These are phyloP conservation scores for Habropoda laboriosa DNA, from an alignment of 1,140 invertebrate species.

Conservation along the genomic window DNA sequence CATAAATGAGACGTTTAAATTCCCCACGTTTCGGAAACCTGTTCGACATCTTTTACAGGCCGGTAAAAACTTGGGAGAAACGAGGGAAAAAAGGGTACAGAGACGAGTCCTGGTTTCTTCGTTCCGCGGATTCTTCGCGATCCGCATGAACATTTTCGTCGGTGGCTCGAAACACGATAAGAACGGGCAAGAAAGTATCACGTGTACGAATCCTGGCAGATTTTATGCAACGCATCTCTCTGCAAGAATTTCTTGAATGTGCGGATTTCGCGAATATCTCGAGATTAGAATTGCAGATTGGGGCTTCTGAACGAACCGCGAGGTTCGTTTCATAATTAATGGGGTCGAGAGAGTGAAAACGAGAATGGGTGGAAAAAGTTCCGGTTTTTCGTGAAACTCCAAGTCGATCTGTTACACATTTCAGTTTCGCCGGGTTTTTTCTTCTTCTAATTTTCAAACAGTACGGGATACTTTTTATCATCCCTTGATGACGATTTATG, in stretches of 20 bases:
- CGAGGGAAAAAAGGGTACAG: neutral
- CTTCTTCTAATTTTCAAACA: no score
- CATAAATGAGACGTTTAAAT: slow-evolving; percentile 16
- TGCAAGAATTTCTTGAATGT: neutral
- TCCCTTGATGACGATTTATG: no score
- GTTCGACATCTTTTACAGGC: neutral
- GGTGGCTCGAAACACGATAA: neutral
- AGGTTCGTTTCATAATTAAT: neutral
- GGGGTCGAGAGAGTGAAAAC: neutral
- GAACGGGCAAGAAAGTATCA: neutral
- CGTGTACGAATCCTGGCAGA: neutral
- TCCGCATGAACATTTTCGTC: neutral
- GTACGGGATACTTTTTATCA: no score
- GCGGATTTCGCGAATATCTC: neutral
- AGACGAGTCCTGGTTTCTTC: neutral
- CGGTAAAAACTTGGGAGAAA: neutral
- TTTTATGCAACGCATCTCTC: neutral
- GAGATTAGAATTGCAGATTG: neutral
- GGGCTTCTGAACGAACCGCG: no score
- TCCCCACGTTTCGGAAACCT: slow-evolving; percentile 12
- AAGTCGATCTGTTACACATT: no score
- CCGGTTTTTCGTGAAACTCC: no score
- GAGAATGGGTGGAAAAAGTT: neutral
- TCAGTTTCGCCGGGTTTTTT: no score
- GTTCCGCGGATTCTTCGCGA: neutral